Percentiles rank a stretch among this genome's conserved stretches.
Evolutionary conservation across 2,113 vertebrate species (phyloP).

Genomic region (Etheostoma cragini): DNA sequence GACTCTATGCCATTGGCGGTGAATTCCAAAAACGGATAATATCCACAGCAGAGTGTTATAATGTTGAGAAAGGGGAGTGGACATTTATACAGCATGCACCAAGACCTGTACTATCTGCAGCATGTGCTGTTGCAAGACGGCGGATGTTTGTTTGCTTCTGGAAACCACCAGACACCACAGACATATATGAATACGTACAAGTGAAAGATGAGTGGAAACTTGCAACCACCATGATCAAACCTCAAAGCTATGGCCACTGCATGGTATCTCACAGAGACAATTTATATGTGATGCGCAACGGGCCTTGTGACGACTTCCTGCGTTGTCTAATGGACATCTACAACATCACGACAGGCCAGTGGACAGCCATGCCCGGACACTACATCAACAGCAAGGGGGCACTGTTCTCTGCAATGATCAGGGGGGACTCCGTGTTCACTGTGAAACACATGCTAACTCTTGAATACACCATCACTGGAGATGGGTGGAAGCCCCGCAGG

Average conservation of each 20-base stretch:
- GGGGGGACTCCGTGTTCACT: conserved; percentile 89
- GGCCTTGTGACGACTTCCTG: conserved; percentile 92
- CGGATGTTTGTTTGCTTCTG: conserved; percentile 95
- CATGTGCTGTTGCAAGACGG: conserved; percentile 88
- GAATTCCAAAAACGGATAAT: conserved; percentile 86
- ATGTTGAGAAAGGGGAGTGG: conserved; percentile 85
- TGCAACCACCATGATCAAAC: conserved; percentile 85
- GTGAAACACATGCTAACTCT: conserved; percentile 93
- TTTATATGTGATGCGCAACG: conserved; percentile 94
- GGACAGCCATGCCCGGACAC: conserved; percentile 90
- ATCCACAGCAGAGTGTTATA: conserved; percentile 89
- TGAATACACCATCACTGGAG: conserved; percentile 86
- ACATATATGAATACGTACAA: conserved; percentile 88
- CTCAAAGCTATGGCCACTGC: conserved; percentile 94
- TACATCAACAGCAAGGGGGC: conserved; percentile 98
- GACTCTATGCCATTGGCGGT: conserved; percentile 90
- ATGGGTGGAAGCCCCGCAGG: conserved; percentile 88
- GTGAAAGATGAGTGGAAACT: conserved; percentile 85
- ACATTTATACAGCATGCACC: conserved; percentile 86
- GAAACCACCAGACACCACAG: conserved; percentile 90
- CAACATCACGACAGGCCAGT: conserved; percentile 91
- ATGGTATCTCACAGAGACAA: conserved; percentile 95
- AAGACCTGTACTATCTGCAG: conserved; percentile 85
- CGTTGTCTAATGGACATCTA: conserved; percentile 93
- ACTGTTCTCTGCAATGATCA: conserved; percentile 90